A percentile compares a stretch with the other conserved stretches of the same genome.
Conservation (phyloP, 2,113 vertebrate species). For the Amphiprion ocellaris region DNA sequence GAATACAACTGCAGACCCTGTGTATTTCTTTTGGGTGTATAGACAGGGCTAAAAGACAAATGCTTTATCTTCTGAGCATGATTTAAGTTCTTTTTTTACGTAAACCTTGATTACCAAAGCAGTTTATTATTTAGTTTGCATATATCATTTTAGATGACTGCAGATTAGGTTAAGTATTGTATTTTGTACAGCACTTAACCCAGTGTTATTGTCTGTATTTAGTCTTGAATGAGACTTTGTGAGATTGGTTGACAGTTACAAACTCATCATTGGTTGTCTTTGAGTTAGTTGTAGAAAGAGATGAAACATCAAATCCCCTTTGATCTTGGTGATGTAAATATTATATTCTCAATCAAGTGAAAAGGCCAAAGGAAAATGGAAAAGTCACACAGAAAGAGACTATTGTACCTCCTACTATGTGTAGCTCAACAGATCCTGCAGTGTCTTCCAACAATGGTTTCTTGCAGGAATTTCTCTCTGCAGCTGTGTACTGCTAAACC, state of each 20-base stretch:
- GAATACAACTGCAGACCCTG: no score
- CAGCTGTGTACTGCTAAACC: slow-evolving; percentile 66
- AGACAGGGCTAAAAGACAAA: not conserved
- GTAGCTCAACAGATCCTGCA: slow-evolving; percentile 66
- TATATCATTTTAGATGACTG: not conserved
- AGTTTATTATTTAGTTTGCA: slow-evolving; percentile 3
- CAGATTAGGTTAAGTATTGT: not conserved
- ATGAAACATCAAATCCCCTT: slow-evolving; percentile 5
- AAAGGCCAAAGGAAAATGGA: slow-evolving; percentile 46
- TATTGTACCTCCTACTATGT: slow-evolving; percentile 73
- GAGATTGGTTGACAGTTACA: not conserved
- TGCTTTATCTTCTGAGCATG: not conserved
- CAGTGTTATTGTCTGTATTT: not conserved
- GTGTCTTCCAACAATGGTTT: slow-evolving; percentile 79
- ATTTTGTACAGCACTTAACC: not conserved
- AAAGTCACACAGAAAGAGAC: slow-evolving; percentile 63
- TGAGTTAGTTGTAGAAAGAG: not conserved
- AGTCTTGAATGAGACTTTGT: not conserved
- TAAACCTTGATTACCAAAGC: no score
- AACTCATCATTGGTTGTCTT: slow-evolving; percentile 5
- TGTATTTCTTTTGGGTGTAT: not conserved
- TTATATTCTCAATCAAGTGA: slow-evolving; percentile 49
- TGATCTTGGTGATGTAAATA: slow-evolving; percentile 53
- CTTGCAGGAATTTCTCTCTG: slow-evolving; percentile 66
- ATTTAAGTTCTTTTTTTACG: not conserved